phyloP scores from a whole-genome alignment of 2,797 vertebrate species.

The Esox lucius region DNA sequence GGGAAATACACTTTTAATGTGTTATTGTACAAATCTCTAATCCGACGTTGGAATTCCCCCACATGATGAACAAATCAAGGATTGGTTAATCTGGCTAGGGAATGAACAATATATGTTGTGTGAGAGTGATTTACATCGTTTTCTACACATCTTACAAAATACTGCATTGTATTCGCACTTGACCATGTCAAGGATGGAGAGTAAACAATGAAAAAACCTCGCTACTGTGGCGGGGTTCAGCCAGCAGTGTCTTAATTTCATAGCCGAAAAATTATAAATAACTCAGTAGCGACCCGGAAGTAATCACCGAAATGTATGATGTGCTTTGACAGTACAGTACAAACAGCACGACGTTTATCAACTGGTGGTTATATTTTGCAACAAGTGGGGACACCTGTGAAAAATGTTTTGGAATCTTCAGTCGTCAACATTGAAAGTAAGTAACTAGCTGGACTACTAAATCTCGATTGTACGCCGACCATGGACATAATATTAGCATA shows the following conservation, averaged over 20 bases:
- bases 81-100: too few species aligned
- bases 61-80: too few species aligned
- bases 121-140: too few species aligned
- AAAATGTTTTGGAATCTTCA: not conserved
- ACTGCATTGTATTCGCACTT: too few species aligned
- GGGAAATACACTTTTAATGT: too few species aligned
- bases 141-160: too few species aligned
- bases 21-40: too few species aligned
- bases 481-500: not conserved
- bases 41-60: too few species aligned
- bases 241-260: not conserved
- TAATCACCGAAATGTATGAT: not conserved
- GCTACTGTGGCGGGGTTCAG: too few species aligned
- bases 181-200: too few species aligned
- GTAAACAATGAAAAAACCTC: too few species aligned
- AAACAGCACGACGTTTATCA: not conserved
- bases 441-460: not conserved
- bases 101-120: too few species aligned
- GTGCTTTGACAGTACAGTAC: not conserved
- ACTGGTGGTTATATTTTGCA: not conserved
- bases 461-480: not conserved
- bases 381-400: not conserved
- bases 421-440: not conserved
- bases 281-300: not conserved
- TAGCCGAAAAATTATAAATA: conserved; percentile 1